phyloP scores from a whole-genome alignment of 92 coral and sea anemone genomes.

The Pocillopora meandrina region DNA sequence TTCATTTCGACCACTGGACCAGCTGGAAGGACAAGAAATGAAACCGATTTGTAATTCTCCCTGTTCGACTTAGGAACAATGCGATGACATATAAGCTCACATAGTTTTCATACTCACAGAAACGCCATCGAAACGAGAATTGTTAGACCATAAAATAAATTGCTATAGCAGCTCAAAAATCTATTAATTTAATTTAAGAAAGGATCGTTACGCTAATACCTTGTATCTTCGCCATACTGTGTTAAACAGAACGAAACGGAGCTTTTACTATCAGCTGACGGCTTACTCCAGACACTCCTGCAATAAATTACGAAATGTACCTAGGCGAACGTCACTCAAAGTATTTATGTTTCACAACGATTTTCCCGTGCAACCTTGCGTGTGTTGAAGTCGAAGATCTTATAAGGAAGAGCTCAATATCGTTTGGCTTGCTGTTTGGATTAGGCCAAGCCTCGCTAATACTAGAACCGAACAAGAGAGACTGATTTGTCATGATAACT shows the following conservation, averaged over 20 bases:
- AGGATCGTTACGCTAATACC: constrained; percentile 3
- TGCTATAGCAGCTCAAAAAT: neutral
- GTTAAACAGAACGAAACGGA: neutral
- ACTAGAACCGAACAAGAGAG: no score
- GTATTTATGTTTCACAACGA: neutral
- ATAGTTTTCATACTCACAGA: neutral
- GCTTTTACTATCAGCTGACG: neutral
- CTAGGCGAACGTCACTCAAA: neutral
- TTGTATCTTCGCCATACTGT: constrained; percentile 41
- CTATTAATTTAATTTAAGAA: neutral
- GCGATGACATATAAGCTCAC: neutral
- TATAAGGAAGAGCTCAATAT: no score
- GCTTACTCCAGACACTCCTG: neutral
- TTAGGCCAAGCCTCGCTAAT: no score
- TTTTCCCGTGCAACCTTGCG: constrained; percentile 35
- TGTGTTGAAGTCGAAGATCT: neutral
- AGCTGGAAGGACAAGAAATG: constrained; percentile 42
- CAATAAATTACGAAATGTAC: neutral
- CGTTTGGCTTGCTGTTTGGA: neutral
- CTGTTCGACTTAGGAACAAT: neutral
- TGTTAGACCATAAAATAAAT: no score
- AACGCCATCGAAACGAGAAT: no score
- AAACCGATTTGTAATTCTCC: neutral
- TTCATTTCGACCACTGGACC: constrained; percentile 97
- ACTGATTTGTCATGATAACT: no score